Evolutionary conservation across 2,797 vertebrate genomes (phyloP), one percentile per base, ranked within the genome.

Genomic region (Malacoraja senta): DNA sequence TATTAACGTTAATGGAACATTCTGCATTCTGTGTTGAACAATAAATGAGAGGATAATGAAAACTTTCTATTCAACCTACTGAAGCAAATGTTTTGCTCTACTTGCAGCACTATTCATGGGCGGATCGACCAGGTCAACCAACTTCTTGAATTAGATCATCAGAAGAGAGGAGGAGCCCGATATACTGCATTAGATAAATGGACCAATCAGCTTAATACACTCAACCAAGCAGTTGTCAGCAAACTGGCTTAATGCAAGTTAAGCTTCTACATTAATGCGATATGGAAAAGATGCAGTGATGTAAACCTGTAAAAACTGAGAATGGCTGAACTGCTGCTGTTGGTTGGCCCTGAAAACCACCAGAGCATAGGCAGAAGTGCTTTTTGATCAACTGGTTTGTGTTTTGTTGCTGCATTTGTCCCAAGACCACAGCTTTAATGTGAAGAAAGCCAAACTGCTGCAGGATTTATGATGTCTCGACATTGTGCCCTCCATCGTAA

Each of bases 101-200:
- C 88, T 95, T 95, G 91, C 93, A 99, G 99, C 97, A 99, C 99
- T 95, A 99, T 99, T 96, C 98, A 99, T 93, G 99, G 99, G 95
- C 97, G 99, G 94, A 99, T 99, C 88, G 99, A 99, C 97, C 99
- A 99, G 96, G 99, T 99, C 94, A 99, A 99, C 96, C 99, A 99
- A 94, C 98, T 99, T 93, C 97, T 99, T 95, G 99, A 99, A 97
- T 96, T 99, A 95, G 98, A 99, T 96, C 99, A 99, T 96, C 99
- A 99, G 97, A 99, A 99, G 96, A 97, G 99, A 96, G 98, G 99
- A 74, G 99, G 99, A 88, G 98, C 98, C 94, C 98, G 98, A 95
- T 99, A 99, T 96, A 98, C 98, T 95, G 98, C 98, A 3, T 97
- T 99, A 98, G 99, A 99, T 97, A 99, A 99, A 99, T 99, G 99